A percentile compares a stretch with the other conserved stretches of the same genome.
phyloP scores from a whole-genome alignment of 2,888 invertebrate species.

The Chalcosyrphus nemorum region DNA sequence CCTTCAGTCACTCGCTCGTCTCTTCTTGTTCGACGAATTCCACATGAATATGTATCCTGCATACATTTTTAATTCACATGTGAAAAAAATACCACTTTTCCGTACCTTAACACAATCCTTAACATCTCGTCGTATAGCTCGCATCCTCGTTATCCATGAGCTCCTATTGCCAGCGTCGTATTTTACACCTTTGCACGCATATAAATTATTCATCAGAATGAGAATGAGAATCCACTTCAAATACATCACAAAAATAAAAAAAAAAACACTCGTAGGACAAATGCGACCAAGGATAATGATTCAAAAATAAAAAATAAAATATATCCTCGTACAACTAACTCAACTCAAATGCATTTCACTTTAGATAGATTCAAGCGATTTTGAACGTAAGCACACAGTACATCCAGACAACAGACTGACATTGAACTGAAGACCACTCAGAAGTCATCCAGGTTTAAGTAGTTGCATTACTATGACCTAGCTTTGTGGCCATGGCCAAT shows the following conservation, averaged over 20 bases:
- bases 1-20: too few species aligned
- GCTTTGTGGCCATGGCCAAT: conserved; percentile 55
- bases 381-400: neutral
- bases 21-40: conserved; percentile 11
- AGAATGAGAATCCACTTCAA: conserved; percentile 59
- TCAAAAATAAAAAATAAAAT: neutral
- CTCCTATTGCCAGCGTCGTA: conserved; percentile 24
- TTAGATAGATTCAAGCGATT: conserved; percentile 10
- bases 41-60: conserved; percentile 43
- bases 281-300: neutral
- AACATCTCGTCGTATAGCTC: conserved; percentile 74
- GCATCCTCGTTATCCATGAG: conserved; percentile 76
- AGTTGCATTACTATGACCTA: conserved; percentile 51
- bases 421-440: conserved; percentile 50
- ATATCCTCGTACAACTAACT: conserved; percentile 19
- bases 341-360: conserved; percentile 54
- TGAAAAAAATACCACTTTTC: conserved; percentile 4
- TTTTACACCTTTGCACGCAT: conserved; percentile 54
- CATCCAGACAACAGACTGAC: conserved; percentile 16
- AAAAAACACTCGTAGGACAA: neutral
- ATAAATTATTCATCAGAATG: conserved; percentile 64
- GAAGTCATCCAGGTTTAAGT: conserved; percentile 52
- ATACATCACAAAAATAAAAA: conserved; percentile 60
- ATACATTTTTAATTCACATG: conserved; percentile 53
- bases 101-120: conserved; percentile 74